Conservation (phyloP, 2,797 vertebrate species). For the Acipenser oxyrinchus region DNA sequence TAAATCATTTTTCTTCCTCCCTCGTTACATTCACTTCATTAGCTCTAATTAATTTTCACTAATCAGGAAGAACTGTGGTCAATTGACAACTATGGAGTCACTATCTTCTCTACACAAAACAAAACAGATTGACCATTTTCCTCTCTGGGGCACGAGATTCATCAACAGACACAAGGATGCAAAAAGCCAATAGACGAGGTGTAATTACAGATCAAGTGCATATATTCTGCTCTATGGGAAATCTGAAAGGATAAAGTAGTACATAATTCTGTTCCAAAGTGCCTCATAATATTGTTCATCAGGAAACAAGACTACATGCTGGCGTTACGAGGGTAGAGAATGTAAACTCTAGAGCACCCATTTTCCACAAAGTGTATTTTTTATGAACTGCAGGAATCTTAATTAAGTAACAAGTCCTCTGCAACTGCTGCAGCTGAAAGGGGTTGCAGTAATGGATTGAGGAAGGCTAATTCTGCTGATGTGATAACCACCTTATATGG, state of each 20-base stretch:
- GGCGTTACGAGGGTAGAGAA: not conserved
- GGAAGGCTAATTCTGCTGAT: constrained; percentile 2
- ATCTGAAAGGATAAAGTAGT: constrained; percentile 27
- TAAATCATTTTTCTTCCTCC: constrained; percentile 31
- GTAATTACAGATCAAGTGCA: constrained; percentile 40
- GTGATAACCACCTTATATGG: constrained; percentile 1
- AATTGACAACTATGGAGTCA: constrained; percentile 43
- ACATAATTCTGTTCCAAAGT: not conserved
- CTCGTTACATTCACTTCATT: constrained; percentile 35
- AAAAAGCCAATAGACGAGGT: constrained; percentile 33
- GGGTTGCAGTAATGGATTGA: not conserved
- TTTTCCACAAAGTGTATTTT: constrained; percentile 1
- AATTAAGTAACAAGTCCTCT: constrained; percentile 15
- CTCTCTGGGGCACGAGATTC: constrained; percentile 37
- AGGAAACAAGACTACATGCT: not conserved
- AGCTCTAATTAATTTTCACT: constrained; percentile 57
- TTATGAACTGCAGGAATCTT: constrained; percentile 12
- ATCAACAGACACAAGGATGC: constrained; percentile 47
- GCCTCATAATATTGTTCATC: not conserved
- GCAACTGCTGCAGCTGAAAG: constrained; percentile 15
- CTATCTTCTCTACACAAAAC: constrained; percentile 40
- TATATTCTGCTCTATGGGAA: constrained; percentile 35
- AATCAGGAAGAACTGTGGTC: constrained; percentile 47
- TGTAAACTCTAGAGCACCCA: not conserved
- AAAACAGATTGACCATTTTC: constrained; percentile 47